These are phyloP conservation scores for Hirtodrosophila confusa DNA, from an alignment of 2,888 invertebrate species.

Conservation along the genomic window DNA sequence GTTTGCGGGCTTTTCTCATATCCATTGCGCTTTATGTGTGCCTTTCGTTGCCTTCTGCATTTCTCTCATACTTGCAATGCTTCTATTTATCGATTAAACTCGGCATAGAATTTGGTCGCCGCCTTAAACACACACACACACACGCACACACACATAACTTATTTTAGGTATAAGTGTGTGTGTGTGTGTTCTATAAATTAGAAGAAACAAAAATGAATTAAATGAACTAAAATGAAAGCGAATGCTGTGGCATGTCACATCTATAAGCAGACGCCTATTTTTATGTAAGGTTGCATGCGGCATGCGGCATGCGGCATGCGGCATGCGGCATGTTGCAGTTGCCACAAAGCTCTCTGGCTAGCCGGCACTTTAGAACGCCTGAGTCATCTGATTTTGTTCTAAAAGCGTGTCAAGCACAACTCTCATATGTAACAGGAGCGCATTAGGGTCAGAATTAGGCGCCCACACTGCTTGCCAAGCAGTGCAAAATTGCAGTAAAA, in stretches of 20 bases:
- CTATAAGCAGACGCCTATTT: slow-evolving; percentile 27
- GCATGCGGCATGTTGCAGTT: slow-evolving; percentile 23
- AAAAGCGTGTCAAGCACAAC: slow-evolving; percentile 63
- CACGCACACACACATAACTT: slow-evolving; percentile 18
- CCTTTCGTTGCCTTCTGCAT: slow-evolving; percentile 23
- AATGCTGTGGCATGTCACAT: slow-evolving; percentile 34
- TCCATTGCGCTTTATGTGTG: slow-evolving; percentile 41
- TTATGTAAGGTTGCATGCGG: slow-evolving; percentile 22
- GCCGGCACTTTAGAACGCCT: slow-evolving; percentile 31
- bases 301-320: slow-evolving; percentile 9
- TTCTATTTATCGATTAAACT: slow-evolving; percentile 74
- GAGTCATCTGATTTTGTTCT: slow-evolving; percentile 28
- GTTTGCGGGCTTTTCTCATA: slow-evolving; percentile 32
- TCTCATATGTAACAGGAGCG: slow-evolving; percentile 47
- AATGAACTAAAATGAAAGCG: slow-evolving; percentile 46
- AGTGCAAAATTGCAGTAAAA: neutral
- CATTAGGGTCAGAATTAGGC: slow-evolving; percentile 7
- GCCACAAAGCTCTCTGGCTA: slow-evolving; percentile 32
- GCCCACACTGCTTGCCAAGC: neutral
- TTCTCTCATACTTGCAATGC: slow-evolving; percentile 33
- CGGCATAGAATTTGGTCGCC: slow-evolving; percentile 41
- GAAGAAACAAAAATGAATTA: slow-evolving; percentile 4
- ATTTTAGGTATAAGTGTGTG: slow-evolving; percentile 37
- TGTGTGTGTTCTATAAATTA: slow-evolving; percentile 42
- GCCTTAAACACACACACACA: slow-evolving; percentile 34